Base-by-base conservation (phyloP, 2,888 invertebrate genomes). In the Pachydiplax longipennis region DNA sequence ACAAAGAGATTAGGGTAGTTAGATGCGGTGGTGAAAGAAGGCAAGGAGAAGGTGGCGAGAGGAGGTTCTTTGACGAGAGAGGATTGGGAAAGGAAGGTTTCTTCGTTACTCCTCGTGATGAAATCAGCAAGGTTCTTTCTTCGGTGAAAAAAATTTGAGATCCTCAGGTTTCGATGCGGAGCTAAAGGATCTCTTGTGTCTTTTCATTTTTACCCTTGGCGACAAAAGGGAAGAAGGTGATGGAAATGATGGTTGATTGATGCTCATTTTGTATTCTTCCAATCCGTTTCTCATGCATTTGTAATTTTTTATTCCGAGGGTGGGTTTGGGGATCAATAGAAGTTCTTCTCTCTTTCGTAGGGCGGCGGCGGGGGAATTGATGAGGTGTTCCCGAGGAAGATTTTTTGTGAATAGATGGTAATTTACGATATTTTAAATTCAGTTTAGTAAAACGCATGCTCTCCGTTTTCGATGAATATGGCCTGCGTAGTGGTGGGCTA, bases 221-320 rank as follows among this genome's bases (percentile, higher is more conserved):
- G 90, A 53, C 18, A 58, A 18, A 13, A 44, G 73, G 31, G 65
- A 25, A 31, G 91, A 44, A 90, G 90, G 92, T 91, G 92, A 91
- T 91, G 91, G 90, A 81, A 82, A 40, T 87, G 87, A 87, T 87
- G 87, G 87, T 65, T 87, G 87, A 87, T 87, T 87, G 87, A 87
- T 87, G 87, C 87, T 87, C 87, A 87, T 87, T 87, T 87, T 61
- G 61, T 87, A 87, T 87, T 87, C 87, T 58, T 15, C 61, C 87
- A 87, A 87, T 87, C 87, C 61, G 15, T 48, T 37, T 61, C 65
- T 37, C 35, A 31, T 31, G 53, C 58, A 58, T 58, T 83, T 22
- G 31, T 44, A 73, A 73, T 73, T 61, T 87, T 87, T 87, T 87
- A 53, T 87, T 87, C 35, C 58, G 31, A 22, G 83, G 35, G 37